phyloP scores from a whole-genome alignment of 2,888 invertebrate genomes.

The Listrodromus nycthemerus region DNA sequence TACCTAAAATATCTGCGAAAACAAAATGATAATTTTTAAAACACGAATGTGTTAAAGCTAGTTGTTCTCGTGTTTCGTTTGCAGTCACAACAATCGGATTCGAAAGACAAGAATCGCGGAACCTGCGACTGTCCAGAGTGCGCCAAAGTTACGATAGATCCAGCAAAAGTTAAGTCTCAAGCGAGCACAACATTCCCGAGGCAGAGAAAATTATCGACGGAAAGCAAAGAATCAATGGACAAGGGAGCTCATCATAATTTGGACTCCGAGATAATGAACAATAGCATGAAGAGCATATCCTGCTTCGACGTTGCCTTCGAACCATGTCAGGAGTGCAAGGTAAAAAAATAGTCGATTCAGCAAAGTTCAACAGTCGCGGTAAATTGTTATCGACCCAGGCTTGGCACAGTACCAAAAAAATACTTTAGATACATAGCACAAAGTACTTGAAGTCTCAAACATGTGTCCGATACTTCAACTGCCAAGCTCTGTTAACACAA shows the following conservation, averaged over 20 bases:
- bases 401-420: too few relatives aligned
- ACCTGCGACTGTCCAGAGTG: slow-evolving; percentile 83
- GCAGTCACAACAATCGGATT: slow-evolving; percentile 75
- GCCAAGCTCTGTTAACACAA: neutral
- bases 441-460: too few relatives aligned
- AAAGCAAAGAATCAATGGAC: slow-evolving; percentile 69
- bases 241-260: slow-evolving; percentile 62
- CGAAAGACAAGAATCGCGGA: slow-evolving; percentile 80
- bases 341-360: slow-evolving; percentile 23
- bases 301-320: slow-evolving; percentile 60
- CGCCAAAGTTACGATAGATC: slow-evolving; percentile 76
- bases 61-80: slow-evolving; percentile 9
- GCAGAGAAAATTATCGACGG: slow-evolving; percentile 69
- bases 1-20: slow-evolving; percentile 62
- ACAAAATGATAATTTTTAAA: neutral
- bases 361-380: neutral
- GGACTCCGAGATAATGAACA: slow-evolving; percentile 65
- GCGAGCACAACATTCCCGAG: slow-evolving; percentile 71
- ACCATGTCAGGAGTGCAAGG: slow-evolving; percentile 65
- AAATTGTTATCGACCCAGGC: too few relatives aligned
- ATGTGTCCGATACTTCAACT: too few relatives aligned
- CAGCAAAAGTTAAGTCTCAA: slow-evolving; percentile 72
- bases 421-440: too few relatives aligned
- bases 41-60: neutral
- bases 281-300: slow-evolving; percentile 58